Conservation (phyloP, 2,888 invertebrate species). For the Troides oblongomaculatus region DNA sequence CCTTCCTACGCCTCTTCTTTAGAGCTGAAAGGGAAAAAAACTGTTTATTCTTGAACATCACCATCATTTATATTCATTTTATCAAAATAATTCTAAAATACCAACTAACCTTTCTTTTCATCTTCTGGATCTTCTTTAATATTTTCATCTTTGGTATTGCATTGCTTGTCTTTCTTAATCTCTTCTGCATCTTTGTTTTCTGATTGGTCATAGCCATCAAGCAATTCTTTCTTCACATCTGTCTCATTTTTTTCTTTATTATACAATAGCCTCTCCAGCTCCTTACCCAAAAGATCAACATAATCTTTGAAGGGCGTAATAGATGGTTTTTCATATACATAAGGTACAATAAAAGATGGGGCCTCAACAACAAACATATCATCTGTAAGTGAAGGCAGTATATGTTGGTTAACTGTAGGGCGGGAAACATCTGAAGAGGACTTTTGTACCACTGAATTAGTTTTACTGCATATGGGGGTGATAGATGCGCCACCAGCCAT, state of each 20-base stretch:
- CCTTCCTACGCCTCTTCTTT: slow-evolving; percentile 50
- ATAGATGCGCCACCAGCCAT: slow-evolving; percentile 66
- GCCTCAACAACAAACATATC: slow-evolving; percentile 96
- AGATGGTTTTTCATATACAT: slow-evolving; percentile 95
- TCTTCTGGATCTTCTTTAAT: slow-evolving; percentile 55
- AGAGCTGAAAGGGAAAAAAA: slow-evolving; percentile 43
- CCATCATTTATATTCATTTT: no score
- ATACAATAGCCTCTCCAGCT: slow-evolving; percentile 81
- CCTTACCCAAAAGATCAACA: slow-evolving; percentile 82
- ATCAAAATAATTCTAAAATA: not conserved
- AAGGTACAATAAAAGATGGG: slow-evolving; percentile 95
- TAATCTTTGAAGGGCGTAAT: slow-evolving; percentile 87
- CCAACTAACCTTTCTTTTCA: slow-evolving; percentile 48
- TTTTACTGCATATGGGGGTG: slow-evolving; percentile 57
- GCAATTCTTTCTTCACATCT: slow-evolving; percentile 45
- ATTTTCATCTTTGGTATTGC: slow-evolving; percentile 28
- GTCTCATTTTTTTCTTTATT: slow-evolving; percentile 71
- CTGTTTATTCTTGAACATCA: not conserved
- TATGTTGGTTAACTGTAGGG: slow-evolving; percentile 64
- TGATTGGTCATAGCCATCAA: slow-evolving; percentile 47
- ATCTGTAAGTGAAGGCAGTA: slow-evolving; percentile 91
- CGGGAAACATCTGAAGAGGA: slow-evolving; percentile 67
- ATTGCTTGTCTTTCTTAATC: slow-evolving; percentile 32
- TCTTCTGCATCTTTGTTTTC: slow-evolving; percentile 38
- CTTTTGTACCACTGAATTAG: slow-evolving; percentile 50